These are phyloP conservation scores for Antigone vipio DNA, from an alignment of 2,113 vertebrate species.

Conservation along the genomic window DNA sequence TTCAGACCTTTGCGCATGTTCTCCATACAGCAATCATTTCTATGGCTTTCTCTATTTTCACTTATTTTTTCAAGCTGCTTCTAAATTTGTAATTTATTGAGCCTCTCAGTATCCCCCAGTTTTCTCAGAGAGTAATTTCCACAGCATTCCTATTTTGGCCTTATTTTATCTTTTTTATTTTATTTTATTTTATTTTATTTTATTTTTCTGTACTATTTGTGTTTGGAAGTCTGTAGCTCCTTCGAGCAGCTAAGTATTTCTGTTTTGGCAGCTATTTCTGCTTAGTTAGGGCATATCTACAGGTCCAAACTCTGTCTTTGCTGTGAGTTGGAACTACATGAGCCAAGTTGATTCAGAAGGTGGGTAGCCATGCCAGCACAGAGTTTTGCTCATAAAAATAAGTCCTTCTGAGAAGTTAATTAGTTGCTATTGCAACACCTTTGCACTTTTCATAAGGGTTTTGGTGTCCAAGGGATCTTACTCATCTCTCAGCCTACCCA, in stretches of 20 bases:
- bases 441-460: not conserved
- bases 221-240: not conserved
- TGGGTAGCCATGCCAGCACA: not conserved
- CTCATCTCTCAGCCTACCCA: not conserved
- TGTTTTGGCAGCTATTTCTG: not conserved
- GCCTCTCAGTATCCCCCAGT: rapidly evolving
- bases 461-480: not conserved
- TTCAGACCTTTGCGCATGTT: not conserved
- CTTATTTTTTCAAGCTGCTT: not conserved
- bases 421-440: not conserved
- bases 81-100: not conserved
- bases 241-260: not conserved
- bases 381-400: not conserved
- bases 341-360: not conserved
- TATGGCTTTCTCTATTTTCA: not conserved
- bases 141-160: not conserved
- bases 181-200: too few relatives aligned
- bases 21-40: not conserved
- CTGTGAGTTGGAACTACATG: not conserved
- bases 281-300: not conserved
- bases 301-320: not conserved
- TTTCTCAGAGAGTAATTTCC: not conserved
- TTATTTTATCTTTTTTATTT: too few relatives aligned
- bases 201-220: not conserved
- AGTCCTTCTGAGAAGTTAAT: not conserved